A percentile compares a stretch with the other conserved stretches of the same genome.
Evolutionary conservation across 2,888 invertebrate species (phyloP).

Genomic region (Sialis lutaria): DNA sequence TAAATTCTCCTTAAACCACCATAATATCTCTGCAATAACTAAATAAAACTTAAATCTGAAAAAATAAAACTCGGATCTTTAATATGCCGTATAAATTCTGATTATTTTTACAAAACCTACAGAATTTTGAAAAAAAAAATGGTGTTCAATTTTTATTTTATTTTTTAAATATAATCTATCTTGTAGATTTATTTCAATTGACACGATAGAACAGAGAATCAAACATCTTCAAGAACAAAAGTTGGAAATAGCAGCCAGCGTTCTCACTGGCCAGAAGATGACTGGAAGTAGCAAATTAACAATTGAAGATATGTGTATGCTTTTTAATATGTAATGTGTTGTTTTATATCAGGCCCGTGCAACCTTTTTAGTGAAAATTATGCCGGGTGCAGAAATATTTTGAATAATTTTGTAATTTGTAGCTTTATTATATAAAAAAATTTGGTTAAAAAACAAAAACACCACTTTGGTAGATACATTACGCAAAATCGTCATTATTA

Average conservation of each 20-base stretch:
- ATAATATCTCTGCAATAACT: too few relatives aligned
- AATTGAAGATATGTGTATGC: constrained; percentile 58
- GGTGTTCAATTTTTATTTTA: constrained; percentile 8
- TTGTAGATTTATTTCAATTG: constrained; percentile 58
- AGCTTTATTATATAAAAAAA: neutral
- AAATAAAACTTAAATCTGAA: too few relatives aligned
- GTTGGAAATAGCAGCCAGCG: constrained; percentile 52
- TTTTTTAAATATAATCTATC: neutral
- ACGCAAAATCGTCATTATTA: neutral
- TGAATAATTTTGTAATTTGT: neutral
- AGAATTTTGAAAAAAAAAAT: neutral
- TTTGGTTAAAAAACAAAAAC: neutral
- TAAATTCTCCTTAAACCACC: too few relatives aligned
- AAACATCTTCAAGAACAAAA: constrained; percentile 65
- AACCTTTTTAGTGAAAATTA: too few relatives aligned
- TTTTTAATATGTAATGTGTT: constrained; percentile 37
- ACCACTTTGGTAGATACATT: neutral
- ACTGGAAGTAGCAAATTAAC: constrained; percentile 49
- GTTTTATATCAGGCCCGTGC: too few relatives aligned
- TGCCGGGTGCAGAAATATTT: neutral
- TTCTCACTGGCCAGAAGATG: constrained; percentile 55
- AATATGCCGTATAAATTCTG: neutral
- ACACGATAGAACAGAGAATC: constrained; percentile 81
- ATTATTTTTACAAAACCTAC: neutral
- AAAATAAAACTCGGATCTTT: too few relatives aligned